Evolutionary conservation across 2,888 invertebrate genomes (phyloP), one percentile per base, ranked within the genome.

Genomic region (Leucania comma): DNA sequence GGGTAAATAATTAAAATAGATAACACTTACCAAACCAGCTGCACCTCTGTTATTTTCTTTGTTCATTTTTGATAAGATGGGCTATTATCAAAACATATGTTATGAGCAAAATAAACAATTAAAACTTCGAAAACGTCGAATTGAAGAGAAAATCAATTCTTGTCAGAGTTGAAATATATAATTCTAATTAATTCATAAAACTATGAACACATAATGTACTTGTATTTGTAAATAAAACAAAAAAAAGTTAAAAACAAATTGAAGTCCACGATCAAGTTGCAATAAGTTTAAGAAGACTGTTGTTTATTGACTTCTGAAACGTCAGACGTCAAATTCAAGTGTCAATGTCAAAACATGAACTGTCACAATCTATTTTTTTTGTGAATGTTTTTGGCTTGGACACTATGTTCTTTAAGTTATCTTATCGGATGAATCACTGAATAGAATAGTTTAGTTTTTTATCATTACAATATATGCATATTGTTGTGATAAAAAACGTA

Each of bases 11-110:
- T 4, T 17, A 1, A 29, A 60, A 9, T 50, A 38, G 8, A 8
- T 20, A 54, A 56, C 22, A 89, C 92, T 91, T 88, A 94, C 94
- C 91, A 93, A 84, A 26, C 93, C 92, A 72, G 94, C 93, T 75
- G 94, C 94, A 72, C 89, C 87, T 83, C 88, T 91, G 62, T 89
- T 92, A 72, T 90, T 91, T 86, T 90, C 92, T 76, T 91, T 91
- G 80, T 90, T 89, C 92, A 92, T 91, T 63, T 35, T 81, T 29
- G 24, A 14, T 58, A 22, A 42, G 24, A 50, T 17, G 20, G 3
- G 1, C 8, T n/a, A 1, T 3, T 50, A 62, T 12, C 22, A 58
- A 53, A 69, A 48, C 10, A 22, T 22, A 38, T 0, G 6, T 3
- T 26, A 68, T n/a, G 22, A n/a, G 12, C 2, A 58, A 26, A 58